These are phyloP conservation scores for Zhengitettix transpicula DNA, from an alignment of 2,888 invertebrate species.

Conservation along the genomic window DNA sequence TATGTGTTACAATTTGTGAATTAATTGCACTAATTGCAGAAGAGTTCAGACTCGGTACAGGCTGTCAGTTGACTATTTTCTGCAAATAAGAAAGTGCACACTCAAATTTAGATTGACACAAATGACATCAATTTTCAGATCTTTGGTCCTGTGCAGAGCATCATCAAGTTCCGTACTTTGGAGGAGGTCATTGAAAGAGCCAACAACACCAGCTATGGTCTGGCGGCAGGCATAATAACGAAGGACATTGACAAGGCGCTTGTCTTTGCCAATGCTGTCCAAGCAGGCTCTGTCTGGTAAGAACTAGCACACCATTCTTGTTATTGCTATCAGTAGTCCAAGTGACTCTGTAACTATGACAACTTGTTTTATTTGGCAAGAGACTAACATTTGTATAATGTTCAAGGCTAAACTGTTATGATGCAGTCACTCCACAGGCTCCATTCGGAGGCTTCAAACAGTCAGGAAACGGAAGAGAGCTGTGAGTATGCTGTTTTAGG, in stretches of 20 bases:
- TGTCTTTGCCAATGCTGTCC: slow-evolving; percentile 48
- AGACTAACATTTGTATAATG: too few species aligned
- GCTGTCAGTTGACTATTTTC: too few species aligned
- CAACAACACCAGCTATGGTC: slow-evolving; percentile 77
- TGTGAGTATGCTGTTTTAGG: slow-evolving; percentile 20
- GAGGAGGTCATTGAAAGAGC: slow-evolving; percentile 81
- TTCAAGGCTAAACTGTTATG: slow-evolving; percentile 59
- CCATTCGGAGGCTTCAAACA: slow-evolving; percentile 83
- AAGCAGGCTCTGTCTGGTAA: slow-evolving; percentile 72
- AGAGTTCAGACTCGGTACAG: not conserved
- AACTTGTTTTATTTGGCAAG: too few species aligned
- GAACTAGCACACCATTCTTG: slow-evolving; percentile 10
- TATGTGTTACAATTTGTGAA: too few species aligned
- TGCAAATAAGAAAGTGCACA: too few species aligned
- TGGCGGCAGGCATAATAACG: slow-evolving; percentile 87
- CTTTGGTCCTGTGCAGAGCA: slow-evolving; percentile 90
- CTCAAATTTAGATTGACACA: too few species aligned
- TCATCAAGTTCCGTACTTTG: slow-evolving; percentile 69
- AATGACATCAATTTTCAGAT: slow-evolving; percentile 53
- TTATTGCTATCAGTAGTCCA: too few species aligned
- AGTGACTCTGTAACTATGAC: too few species aligned
- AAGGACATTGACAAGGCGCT: slow-evolving; percentile 75
- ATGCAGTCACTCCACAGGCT: slow-evolving; percentile 51
- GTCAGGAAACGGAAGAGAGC: slow-evolving; percentile 71
- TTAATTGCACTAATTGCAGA: too few species aligned